Evolutionary conservation across 2,888 invertebrate species (phyloP), one percentile per base, ranked within the genome.

Genomic region (Eilema caniola): DNA sequence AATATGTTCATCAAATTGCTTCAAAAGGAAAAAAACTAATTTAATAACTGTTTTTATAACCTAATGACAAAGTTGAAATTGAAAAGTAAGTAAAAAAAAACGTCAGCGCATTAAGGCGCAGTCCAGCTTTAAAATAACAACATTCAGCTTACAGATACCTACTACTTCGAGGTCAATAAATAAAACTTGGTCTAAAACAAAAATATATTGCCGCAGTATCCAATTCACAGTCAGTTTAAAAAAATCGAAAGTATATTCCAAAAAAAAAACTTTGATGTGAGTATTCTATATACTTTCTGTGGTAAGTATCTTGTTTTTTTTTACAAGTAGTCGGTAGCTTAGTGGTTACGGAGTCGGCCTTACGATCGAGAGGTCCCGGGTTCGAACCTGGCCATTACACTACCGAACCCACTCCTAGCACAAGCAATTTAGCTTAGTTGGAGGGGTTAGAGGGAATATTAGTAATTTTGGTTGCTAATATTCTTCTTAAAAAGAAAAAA

Each of bases 1-100:
- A 57, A 65, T 56, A 24, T 65, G 31, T 12, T 57, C 16, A 33
- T 23, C 24, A 65, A 66, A 57, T 57, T 66, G 20, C 23, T 57
- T 37, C 12, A 20, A 66, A 65, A 57, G 5, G 16, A 62, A 16
- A 65, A n/a, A n/a, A 64, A 31, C 8, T 3, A 24, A 28, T 20
- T 16, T 66, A 57, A 66, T 57, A 66, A 57, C 57, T 24, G 20
- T 24, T 33, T 24, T 65, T 47, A 57, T 28, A 33, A 10, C 16
- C 20, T 33, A 65, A 65, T 65, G 56, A 33, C 16, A 65, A 56
- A 33, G 33, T 33, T 56, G 23, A 65, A 56, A 33, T 16, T 31
- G 11, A 53, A 4, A 12, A 33, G 10, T 28, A 33, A 37, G 16
- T 7, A 5, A 53, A 53, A n/a, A 53, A 53, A 20, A 20, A 47